A percentile compares a stretch with the other conserved stretches of the same genome.
Conservation (phyloP, 2,113 vertebrate species). For the Pomatostomus ruficeps region DNA sequence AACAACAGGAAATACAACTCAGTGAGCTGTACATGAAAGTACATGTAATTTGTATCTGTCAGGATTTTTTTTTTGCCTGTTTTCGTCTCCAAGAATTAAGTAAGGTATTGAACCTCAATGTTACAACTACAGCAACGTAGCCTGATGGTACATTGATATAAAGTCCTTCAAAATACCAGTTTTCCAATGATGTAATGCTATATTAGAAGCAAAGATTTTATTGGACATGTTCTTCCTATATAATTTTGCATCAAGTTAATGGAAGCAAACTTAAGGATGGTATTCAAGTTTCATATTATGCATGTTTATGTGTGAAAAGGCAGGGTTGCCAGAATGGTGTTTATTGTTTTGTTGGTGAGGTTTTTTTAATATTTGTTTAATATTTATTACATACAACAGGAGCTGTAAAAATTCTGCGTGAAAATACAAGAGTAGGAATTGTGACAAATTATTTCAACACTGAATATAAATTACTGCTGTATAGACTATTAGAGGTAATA, state of each 20-base stretch:
- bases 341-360: not conserved
- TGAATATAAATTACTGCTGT: not conserved
- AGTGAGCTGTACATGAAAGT: slow-evolving; percentile 42
- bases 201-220: not conserved
- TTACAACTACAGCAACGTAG: not conserved
- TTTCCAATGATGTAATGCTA: not conserved
- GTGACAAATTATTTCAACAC: not conserved
- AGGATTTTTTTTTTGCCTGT: slow-evolving; percentile 27
- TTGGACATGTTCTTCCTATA: not conserved
- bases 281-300: not conserved
- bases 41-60: slow-evolving; percentile 48
- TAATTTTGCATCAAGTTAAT: not conserved
- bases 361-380: not conserved
- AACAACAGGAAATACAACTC: slow-evolving; percentile 64
- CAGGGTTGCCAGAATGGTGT: not conserved
- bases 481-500: slow-evolving; percentile 38
- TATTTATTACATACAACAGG: not conserved
- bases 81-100: slow-evolving; percentile 38
- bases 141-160: not conserved
- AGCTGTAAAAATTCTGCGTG: not conserved
- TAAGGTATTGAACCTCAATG: slow-evolving; percentile 10
- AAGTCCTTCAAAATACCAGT: not conserved
- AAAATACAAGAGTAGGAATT: slow-evolving; percentile 17
- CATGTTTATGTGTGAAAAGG: not conserved
- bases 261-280: slow-evolving; percentile 9